Conservation (phyloP, 1,140 invertebrate species). For the Scaptomyza pallida region DNA sequence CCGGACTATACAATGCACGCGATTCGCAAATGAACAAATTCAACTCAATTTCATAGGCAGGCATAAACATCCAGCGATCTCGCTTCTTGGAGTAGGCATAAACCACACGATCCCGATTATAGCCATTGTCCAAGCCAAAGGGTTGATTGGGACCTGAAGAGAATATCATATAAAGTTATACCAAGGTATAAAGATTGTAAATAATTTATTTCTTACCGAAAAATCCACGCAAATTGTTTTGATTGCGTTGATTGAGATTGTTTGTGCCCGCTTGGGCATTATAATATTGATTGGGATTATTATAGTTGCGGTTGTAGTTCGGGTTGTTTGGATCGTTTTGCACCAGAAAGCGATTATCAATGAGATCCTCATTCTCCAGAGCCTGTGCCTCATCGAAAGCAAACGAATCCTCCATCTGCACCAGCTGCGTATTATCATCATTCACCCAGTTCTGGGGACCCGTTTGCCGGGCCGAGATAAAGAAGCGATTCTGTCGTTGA, state of each 20-base stretch:
- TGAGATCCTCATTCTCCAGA: constrained; percentile 74
- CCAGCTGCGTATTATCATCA: constrained; percentile 91
- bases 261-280: constrained; percentile 82
- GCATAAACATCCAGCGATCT: constrained; percentile 93
- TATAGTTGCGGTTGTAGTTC: constrained; percentile 57
- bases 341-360: constrained; percentile 78
- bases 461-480: constrained; percentile 90
- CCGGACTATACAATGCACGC: constrained; percentile 88
- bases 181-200: no score
- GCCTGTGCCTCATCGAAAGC: constrained; percentile 85
- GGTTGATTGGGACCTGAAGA: constrained; percentile 64
- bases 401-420: constrained; percentile 93
- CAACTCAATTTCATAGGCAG: constrained; percentile 90
- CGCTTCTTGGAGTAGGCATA: constrained; percentile 89
- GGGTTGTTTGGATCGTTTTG: constrained; percentile 67
- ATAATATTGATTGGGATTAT: constrained; percentile 83
- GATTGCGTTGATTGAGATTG: constrained; percentile 69
- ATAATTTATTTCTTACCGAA: constrained; percentile 45
- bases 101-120: constrained; percentile 85
- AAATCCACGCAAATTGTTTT: constrained; percentile 74
- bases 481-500: constrained; percentile 94
- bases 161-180: no score
- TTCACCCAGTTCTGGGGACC: constrained; percentile 92
- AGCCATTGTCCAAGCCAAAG: constrained; percentile 65
- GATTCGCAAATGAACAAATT: constrained; percentile 96